phyloP scores from a whole-genome alignment of 2,888 invertebrate species.

The Pocota personata region DNA sequence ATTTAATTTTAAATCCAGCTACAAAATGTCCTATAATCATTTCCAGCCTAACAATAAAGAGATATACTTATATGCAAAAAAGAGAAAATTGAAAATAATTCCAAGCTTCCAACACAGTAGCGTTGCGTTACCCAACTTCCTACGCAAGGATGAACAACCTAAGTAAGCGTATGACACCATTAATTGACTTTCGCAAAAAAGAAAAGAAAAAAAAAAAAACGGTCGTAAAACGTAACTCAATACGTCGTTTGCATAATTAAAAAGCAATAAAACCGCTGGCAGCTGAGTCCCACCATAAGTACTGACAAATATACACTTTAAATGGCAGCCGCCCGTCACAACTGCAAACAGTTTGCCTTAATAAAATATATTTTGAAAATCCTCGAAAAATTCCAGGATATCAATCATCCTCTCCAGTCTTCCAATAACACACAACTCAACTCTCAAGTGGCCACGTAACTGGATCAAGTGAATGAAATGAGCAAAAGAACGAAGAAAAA shows the following conservation, averaged over 20 bases:
- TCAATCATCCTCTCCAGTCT: conserved; percentile 58
- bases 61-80: neutral
- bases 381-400: conserved; percentile 47
- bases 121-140: neutral
- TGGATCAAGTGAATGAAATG: conserved; percentile 61
- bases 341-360: neutral
- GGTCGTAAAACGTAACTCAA: conserved; percentile 39
- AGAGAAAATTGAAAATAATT: neutral
- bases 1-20: neutral
- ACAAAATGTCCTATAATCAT: neutral
- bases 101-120: neutral
- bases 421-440: conserved; percentile 21
- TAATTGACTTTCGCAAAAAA: conserved; percentile 28
- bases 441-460: conserved; percentile 63
- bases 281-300: conserved; percentile 25
- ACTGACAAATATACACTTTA: conserved; percentile 30
- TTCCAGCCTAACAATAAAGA: neutral
- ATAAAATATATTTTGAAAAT: conserved; percentile 37
- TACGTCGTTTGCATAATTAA: conserved; percentile 65
- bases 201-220: neutral
- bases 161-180: conserved; percentile 27
- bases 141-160: conserved; percentile 7
- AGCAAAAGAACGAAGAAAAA: conserved; percentile 30
- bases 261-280: conserved; percentile 48
- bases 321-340: conserved; percentile 3